Base-by-base conservation (phyloP, 2,888 invertebrate genomes). In the Piscicola geometra region DNA sequence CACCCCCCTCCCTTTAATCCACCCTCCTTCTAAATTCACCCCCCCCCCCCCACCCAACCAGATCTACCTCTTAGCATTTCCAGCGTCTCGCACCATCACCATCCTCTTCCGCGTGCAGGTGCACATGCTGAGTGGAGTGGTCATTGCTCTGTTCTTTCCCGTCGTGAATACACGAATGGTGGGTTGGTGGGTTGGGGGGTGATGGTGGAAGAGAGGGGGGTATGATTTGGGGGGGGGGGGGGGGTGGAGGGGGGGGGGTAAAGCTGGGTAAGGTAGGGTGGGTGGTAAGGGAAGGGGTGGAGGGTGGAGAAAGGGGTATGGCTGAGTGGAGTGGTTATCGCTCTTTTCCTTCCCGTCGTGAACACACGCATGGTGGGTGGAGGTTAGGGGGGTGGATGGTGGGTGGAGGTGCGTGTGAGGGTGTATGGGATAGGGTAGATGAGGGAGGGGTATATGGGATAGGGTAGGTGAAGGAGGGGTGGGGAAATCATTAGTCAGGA, bases 121-220 rank as follows among this genome's bases (percentile, higher is more conserved):
- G 86, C 93, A 94, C 87, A 91, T 93, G 84, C 88, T 96, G 82
- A 94, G 95, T 87, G 97, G 97, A 79, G 95, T 96, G 75, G 88
- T 94, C 77, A 88, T 97, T 82, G 97, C 97, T 77, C 91, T 93
- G 84, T 83, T 94, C 79, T 96, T 97, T 86, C 96, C 97, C 77
- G 95, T 97, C 87, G 91, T 94, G 76, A 95, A 95, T 85, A 93
- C 95, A 75, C 89, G 95, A 85, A 89, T 91, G 85, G 93, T 93
- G 88, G 89, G 76, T 68, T 5, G 60, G 60, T 15, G 21, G 50
- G 60, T 5, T 56, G 60, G 5, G 60, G 60, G n/a, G 9, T 18
- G 25, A 25, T 56, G 60, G n/a, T n/a, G n/a, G n/a, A n/a, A n/a
- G n/a, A n/a, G n/a, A n/a, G n/a, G n/a, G n/a, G n/a, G 25, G 60